These are phyloP conservation scores for Macrosoma leucophasiata DNA, from an alignment of 2,888 invertebrate species.

Conservation along the genomic window DNA sequence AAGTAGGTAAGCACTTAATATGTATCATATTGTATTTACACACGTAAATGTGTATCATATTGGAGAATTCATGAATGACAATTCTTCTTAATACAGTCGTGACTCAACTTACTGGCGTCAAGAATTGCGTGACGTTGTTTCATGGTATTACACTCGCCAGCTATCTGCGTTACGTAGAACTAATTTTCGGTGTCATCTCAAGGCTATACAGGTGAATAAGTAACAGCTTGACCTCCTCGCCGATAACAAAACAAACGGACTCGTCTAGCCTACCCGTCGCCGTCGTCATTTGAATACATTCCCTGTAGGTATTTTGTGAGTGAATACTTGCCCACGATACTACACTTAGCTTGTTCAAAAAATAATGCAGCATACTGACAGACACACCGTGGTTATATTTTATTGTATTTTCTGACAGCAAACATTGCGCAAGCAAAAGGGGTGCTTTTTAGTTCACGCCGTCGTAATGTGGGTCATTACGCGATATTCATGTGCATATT, in stretches of 20 bases:
- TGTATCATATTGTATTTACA: slow-evolving; percentile 12
- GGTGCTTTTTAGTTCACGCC: slow-evolving; percentile 46
- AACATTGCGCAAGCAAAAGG: slow-evolving; percentile 44
- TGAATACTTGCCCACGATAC: no score
- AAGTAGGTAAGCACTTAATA: no score
- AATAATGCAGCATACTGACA: slow-evolving; percentile 8
- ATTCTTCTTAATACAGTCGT: slow-evolving; percentile 50
- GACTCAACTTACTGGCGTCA: slow-evolving; percentile 49
- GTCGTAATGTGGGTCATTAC: slow-evolving; percentile 49
- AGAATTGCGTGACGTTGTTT: slow-evolving; percentile 45
- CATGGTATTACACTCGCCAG: slow-evolving; percentile 34
- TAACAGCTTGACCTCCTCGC: no score
- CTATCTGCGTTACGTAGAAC: slow-evolving; percentile 33
- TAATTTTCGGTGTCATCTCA: slow-evolving; percentile 37
- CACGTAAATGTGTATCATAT: slow-evolving; percentile 34
- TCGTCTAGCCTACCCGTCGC: no score
- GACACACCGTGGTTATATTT: slow-evolving; percentile 11
- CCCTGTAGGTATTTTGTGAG: no score
- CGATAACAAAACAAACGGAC: no score
- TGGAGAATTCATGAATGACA: slow-evolving; percentile 58
- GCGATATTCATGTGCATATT: slow-evolving; percentile 31
- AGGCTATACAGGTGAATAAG: slow-evolving; percentile 28
- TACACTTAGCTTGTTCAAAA: slow-evolving; percentile 4
- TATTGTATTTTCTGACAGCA: slow-evolving; percentile 35
- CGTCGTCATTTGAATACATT: no score